Evolutionary conservation across 2,797 vertebrate species (phyloP).

Genomic region (Ptychadena robeensis): DNA sequence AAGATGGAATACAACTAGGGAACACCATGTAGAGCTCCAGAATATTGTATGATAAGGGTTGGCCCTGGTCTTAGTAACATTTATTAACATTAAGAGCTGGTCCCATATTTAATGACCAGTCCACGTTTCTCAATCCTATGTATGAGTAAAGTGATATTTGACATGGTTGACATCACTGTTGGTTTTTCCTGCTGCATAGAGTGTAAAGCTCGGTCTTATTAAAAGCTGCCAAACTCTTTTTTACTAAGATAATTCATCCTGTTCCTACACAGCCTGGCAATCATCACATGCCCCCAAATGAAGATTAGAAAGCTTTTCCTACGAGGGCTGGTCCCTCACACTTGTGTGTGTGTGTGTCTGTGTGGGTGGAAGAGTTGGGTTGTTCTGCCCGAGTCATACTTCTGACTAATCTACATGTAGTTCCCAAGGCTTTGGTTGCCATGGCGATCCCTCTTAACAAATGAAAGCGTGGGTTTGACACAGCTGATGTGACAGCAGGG

Average conservation of each 20-base stretch:
- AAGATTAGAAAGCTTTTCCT: constrained; percentile 44
- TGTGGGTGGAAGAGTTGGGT: constrained; percentile 29
- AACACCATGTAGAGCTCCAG: too few relatives aligned
- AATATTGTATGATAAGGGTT: too few relatives aligned
- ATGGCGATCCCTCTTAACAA: constrained; percentile 57
- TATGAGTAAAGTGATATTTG: background rate
- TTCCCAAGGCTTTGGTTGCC: constrained; percentile 58
- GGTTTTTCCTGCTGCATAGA: background rate
- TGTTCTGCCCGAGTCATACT: constrained; percentile 36
- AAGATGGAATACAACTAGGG: too few relatives aligned
- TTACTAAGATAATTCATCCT: background rate
- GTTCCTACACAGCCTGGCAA: constrained; percentile 28
- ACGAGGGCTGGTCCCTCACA: constrained; percentile 8
- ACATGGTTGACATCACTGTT: background rate
- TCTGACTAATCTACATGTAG: constrained; percentile 55
- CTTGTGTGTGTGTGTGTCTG: constrained; percentile 28
- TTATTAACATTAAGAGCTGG: too few relatives aligned
- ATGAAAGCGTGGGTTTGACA: constrained; percentile 53
- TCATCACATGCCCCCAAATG: background rate
- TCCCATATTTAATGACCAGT: too few relatives aligned
- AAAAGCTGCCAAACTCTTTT: background rate
- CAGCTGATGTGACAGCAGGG: constrained; percentile 53
- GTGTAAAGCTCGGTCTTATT: background rate
- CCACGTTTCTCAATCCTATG: too few relatives aligned
- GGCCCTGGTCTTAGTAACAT: too few relatives aligned